Evolutionary conservation across 2,888 invertebrate species (phyloP).

Genomic region (Andrena fulva): DNA sequence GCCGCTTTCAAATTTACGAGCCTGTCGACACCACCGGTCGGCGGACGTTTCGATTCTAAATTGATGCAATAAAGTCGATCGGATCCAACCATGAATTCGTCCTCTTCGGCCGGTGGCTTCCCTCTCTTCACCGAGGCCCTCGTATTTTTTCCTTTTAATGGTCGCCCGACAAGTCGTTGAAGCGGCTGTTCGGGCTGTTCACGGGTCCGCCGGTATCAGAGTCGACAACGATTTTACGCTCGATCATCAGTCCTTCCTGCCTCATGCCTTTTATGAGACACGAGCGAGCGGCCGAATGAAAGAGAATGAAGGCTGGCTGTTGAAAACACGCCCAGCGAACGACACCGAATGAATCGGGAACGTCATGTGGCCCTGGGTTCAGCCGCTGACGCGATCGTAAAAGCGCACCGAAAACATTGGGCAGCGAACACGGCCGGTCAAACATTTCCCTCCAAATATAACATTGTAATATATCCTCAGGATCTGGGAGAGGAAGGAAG

Average conservation of each 20-base stretch:
- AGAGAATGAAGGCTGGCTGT: conserved; percentile 9
- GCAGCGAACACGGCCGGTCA: conserved; percentile 14
- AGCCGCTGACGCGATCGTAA: conserved; percentile 36
- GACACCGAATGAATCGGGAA: conserved; percentile 19
- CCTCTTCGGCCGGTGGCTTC: conserved; percentile 5
- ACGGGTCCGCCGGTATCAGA: conserved; percentile 7
- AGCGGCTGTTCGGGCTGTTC: conserved; percentile 61
- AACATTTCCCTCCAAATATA: conserved; percentile 6
- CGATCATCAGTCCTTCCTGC: conserved; percentile 26
- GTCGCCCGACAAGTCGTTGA: conserved; percentile 67
- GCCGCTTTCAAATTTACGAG: conserved; percentile 1
- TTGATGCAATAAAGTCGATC: conserved; percentile 10
- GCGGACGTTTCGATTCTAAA: conserved; percentile 13
- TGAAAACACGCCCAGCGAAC: conserved; percentile 53
- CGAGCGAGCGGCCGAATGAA: neutral
- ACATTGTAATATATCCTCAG: neutral
- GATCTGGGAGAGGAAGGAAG: neutral
- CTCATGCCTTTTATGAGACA: conserved; percentile 43
- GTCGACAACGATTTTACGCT: conserved; percentile 47
- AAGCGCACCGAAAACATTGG: conserved; percentile 43
- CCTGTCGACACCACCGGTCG: conserved; percentile 13
- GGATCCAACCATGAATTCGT: conserved; percentile 1
- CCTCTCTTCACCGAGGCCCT: conserved; percentile 17
- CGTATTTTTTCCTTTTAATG: conserved; percentile 45
- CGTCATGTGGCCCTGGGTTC: conserved; percentile 6